A percentile compares a stretch with the other conserved stretches of the same genome.
Conservation (phyloP, 2,113 vertebrate species). For the Scytalopus superciliaris region DNA sequence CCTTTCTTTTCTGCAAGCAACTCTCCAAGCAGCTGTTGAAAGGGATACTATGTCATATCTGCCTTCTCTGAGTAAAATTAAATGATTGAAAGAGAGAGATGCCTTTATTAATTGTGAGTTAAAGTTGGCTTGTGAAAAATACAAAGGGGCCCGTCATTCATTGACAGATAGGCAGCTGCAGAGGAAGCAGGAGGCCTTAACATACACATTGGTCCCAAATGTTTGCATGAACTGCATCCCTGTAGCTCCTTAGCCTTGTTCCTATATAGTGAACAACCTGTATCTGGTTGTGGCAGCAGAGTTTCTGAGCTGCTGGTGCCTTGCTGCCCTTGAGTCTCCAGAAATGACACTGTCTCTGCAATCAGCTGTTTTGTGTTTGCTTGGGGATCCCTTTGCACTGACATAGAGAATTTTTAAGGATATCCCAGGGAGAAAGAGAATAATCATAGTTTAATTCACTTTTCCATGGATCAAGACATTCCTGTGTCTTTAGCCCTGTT, state of each 20-base stretch:
- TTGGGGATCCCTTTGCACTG: background rate
- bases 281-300: background rate
- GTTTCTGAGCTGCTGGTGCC: background rate
- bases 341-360: background rate
- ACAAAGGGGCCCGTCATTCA: background rate
- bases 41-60: background rate
- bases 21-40: background rate
- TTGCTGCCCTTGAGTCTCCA: background rate
- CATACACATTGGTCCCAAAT: background rate
- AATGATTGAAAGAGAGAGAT: background rate
- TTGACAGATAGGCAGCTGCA: background rate
- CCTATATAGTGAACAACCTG: background rate
- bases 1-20: background rate
- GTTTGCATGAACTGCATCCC: background rate
- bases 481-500: background rate
- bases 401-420: background rate
- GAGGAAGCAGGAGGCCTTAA: background rate
- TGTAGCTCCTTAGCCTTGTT: background rate
- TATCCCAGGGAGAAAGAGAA: background rate
- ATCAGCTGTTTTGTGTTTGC: background rate
- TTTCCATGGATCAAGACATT: background rate
- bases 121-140: background rate
- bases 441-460: background rate
- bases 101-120: conserved; percentile 11
- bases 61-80: background rate